phyloP scores from a whole-genome alignment of 1,140 invertebrate genomes.

The Platyura marginata region DNA sequence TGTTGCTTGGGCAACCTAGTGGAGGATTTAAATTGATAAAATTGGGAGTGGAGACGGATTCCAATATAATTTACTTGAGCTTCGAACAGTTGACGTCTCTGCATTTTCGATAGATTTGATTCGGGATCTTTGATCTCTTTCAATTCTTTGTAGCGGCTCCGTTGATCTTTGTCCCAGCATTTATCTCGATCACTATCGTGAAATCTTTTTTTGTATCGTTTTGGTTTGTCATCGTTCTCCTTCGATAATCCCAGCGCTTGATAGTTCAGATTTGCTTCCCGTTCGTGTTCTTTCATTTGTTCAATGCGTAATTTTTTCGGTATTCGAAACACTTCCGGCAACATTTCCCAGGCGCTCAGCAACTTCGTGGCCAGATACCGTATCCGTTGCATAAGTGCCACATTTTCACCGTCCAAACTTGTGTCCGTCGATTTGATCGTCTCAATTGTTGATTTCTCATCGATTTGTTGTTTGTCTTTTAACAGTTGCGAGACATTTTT shows the following conservation, averaged over 20 bases:
- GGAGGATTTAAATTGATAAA: no score
- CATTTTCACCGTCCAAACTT: background rate
- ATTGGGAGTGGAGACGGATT: no score
- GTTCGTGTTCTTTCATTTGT: conserved; percentile 83
- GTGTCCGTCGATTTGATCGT: background rate
- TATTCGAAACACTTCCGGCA: conserved; percentile 64
- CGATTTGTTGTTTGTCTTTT: background rate
- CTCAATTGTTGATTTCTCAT: background rate
- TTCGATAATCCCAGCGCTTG: conserved; percentile 12
- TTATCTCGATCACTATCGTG: background rate
- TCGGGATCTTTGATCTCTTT: background rate
- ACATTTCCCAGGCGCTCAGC: conserved; percentile 11
- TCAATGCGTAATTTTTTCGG: conserved; percentile 87
- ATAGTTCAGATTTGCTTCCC: conserved; percentile 42
- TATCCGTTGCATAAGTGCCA: background rate
- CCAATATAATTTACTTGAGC: conserved; percentile 30
- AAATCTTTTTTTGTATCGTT: conserved; percentile 13
- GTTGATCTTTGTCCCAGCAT: no score
- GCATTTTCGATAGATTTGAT: conserved; percentile 39
- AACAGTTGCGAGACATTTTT: no score
- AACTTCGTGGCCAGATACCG: conserved; percentile 5
- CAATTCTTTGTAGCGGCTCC: no score
- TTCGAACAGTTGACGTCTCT: conserved; percentile 58
- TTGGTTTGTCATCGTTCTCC: conserved; percentile 18
- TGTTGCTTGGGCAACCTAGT: conserved; percentile 51